Base-by-base conservation (phyloP, 2,888 invertebrate species). In the Ernsta delagoae region DNA sequence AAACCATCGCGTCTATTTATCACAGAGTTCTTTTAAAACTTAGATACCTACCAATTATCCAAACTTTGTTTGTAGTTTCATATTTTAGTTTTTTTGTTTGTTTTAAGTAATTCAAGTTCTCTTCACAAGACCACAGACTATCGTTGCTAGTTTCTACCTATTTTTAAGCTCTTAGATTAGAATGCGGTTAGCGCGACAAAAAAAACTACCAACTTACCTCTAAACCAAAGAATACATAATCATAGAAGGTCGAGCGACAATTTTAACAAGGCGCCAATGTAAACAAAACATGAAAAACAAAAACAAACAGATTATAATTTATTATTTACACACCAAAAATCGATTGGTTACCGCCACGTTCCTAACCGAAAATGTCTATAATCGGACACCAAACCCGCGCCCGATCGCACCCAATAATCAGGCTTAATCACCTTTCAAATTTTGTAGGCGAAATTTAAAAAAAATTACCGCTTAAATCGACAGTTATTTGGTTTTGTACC, bases 261-360 rank as follows among this genome's bases (percentile, higher is more conserved):
- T 45, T 54, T 56, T 64, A 67, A 73, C 67, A 43, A 65, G 68
- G 59, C 67, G 59, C 68, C 64, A 68, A 72, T 36, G 41, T 34
- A 16, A 16, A 16, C 16, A 16, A 59, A 70, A 12, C 48, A 67
- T 16, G 45, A 54, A 67, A 70, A 66, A 71, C 65, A 66, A 81
- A 85, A 85, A 86, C 83, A 86, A 86, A 87, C 84, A 86, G 78
- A 62, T 75, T 72, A 83, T 88, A 87, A 88, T 89, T 89, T 83
- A 90, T 89, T 89, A 86, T 81, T 82, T 86, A 85, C 87, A 86
- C 86, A 79, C 82, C 80, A 75, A 80, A 81, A 77, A 74, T 74
- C 81, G 78, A 86, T 84, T 82, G 84, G 79, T 75, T 80, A 82
- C 86, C 85, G 84, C 81, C 85, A 86, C 88, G 82, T 39, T 39